Evolutionary conservation across 2,113 vertebrate species (phyloP), one percentile per base, ranked within the genome.

Genomic region (Nothocercus julius): DNA sequence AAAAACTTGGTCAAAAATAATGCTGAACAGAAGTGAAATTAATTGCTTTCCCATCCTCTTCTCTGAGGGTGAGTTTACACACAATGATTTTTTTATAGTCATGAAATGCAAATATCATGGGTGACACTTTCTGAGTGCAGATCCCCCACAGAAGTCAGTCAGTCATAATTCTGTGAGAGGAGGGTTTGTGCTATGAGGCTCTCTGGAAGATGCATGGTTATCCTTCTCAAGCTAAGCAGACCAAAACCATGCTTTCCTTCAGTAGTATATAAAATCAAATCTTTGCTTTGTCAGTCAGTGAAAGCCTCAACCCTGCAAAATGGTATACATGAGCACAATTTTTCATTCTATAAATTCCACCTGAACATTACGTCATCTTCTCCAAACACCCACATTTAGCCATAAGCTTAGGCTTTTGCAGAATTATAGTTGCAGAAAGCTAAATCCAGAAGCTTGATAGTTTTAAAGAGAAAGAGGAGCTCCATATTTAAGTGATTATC

Each of bases 11-110:
- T 90, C 82, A 94, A 91, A 93, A 92, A 62, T 87, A 95, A 94
- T 80, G 80, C 80, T 68, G 59, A 95, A 90, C 77, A 94, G 80
- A 94, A 96, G 56, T 53, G 72, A 96, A 93, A 95, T 96, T 88
- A 94, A 90, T 78, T 95, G 80, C 32, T 92, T 92, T 96, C 81
- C 92, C 93, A 92, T 42, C 32, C 24, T 92, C 67, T 93, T 82
- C 28, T 96, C 44, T 34, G 69, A 90, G 92, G 45, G 22, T 54
- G 74, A 93, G 69, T 79, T 94, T 94, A 82, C 32, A 53, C 47
- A 70, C 21, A 73, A 11, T 85, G 51, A 54, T 80, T 91, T 95
- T 88, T 70, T 72, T 87, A 78, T 8, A 92, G 59, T 61, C 58
- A 79, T 20, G 74, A 96, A 97, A 95, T 0, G 0, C 62, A 95